Percentiles rank a stretch among this genome's conserved stretches.
Conservation (phyloP, 2,797 vertebrate genomes). For the Podarcis lilfordi region DNA sequence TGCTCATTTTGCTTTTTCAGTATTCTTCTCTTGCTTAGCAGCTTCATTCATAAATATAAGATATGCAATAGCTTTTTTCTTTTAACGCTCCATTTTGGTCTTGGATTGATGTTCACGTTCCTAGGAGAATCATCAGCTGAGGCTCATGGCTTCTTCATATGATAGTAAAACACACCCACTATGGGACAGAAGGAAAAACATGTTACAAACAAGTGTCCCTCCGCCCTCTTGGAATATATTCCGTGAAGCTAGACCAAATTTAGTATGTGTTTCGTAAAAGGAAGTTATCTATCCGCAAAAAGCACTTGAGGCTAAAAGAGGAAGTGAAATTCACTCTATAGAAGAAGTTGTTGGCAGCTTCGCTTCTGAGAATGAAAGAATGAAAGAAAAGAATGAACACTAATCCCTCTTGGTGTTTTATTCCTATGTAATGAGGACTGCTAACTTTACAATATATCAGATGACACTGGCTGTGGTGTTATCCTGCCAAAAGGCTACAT, state of each 20-base stretch:
- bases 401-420: background rate
- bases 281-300: background rate
- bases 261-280: background rate
- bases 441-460: background rate
- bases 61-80: constrained; percentile 27
- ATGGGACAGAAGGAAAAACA: constrained; percentile 29
- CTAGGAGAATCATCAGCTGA: constrained; percentile 23
- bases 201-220: background rate
- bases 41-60: constrained; percentile 42
- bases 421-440: background rate
- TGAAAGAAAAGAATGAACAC: background rate
- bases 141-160: constrained; percentile 63
- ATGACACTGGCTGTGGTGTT: background rate
- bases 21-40: constrained; percentile 7
- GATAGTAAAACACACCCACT: constrained; percentile 79
- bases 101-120: constrained; percentile 28
- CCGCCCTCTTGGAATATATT: background rate
- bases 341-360: background rate
- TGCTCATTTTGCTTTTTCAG: background rate
- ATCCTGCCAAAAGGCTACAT: background rate
- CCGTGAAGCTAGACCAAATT: background rate
- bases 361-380: background rate
- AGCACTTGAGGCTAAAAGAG: background rate
- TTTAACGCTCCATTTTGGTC: constrained; percentile 13
- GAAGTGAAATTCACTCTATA: background rate